These are phyloP conservation scores for Eleutherodactylus coqui DNA, from an alignment of 2,797 vertebrate genomes.

Conservation along the genomic window DNA sequence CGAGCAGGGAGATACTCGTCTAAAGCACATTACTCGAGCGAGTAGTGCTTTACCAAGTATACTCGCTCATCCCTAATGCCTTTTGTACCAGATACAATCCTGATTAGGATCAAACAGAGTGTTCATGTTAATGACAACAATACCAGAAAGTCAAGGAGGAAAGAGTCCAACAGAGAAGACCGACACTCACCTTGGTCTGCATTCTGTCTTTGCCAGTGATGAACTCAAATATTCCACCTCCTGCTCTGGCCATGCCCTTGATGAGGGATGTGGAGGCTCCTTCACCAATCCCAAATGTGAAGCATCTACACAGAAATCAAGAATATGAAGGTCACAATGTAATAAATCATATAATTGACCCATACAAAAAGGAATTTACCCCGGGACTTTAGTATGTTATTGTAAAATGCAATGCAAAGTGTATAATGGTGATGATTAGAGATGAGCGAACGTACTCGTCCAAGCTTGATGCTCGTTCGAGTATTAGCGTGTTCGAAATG, in stretches of 20 bases:
- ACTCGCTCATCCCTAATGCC: too few relatives aligned
- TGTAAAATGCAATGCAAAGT: too few relatives aligned
- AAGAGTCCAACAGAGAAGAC: neutral
- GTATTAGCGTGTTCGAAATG: too few relatives aligned
- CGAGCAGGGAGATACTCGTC: too few relatives aligned
- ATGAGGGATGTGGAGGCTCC: slow-evolving; percentile 85
- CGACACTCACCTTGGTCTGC: slow-evolving; percentile 81
- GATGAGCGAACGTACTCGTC: too few relatives aligned
- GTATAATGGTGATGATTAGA: too few relatives aligned
- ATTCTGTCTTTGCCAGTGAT: slow-evolving; percentile 81
- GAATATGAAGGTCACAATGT: neutral
- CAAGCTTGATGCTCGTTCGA: too few relatives aligned
- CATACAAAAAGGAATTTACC: neutral
- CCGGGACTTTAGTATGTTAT: too few relatives aligned
- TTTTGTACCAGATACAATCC: neutral
- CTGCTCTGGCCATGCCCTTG: slow-evolving; percentile 80
- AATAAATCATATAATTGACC: neutral
- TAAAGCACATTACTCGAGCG: too few relatives aligned
- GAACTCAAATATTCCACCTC: slow-evolving; percentile 81
- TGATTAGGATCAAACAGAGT: neutral
- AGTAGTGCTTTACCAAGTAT: too few relatives aligned
- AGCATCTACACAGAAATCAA: slow-evolving; percentile 75
- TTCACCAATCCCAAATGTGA: slow-evolving; percentile 88
- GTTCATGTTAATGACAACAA: neutral
- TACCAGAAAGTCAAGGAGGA: neutral